Evolutionary conservation across 1,140 invertebrate genomes (phyloP).

Genomic region (Lepeophtheirus salmonis): DNA sequence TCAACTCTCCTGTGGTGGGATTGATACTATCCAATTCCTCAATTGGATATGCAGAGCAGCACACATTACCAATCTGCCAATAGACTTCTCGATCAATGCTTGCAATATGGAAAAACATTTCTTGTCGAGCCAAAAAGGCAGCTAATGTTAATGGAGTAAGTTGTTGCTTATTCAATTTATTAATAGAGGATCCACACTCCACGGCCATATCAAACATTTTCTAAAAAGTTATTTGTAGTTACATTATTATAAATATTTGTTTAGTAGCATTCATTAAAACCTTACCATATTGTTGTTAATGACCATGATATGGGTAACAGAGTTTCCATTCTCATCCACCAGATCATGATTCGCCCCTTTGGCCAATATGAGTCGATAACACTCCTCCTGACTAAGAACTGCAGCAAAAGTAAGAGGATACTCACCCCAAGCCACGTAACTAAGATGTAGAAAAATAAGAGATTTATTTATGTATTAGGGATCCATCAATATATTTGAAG

Average conservation of each 20-base stretch:
- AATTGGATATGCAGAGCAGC: slow-evolving; percentile 89
- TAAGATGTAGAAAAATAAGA: slow-evolving; percentile 26
- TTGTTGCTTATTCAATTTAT: slow-evolving; percentile 63
- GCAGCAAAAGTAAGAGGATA: slow-evolving; percentile 90
- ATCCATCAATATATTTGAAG: too few species aligned
- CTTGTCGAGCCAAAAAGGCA: slow-evolving; percentile 73
- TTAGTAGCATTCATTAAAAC: not conserved
- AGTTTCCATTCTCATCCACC: slow-evolving; percentile 94
- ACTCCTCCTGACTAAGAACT: slow-evolving; percentile 89
- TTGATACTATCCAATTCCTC: slow-evolving; percentile 90
- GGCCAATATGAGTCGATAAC: slow-evolving; percentile 76
- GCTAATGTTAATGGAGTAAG: slow-evolving; percentile 81
- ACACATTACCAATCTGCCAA: slow-evolving; percentile 84
- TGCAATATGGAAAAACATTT: slow-evolving; percentile 87
- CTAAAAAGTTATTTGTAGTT: slow-evolving; percentile 35
- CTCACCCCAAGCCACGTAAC: slow-evolving; percentile 95
- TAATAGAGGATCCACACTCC: slow-evolving; percentile 64
- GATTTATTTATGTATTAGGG: not conserved
- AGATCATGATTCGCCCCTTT: slow-evolving; percentile 82
- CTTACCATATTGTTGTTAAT: slow-evolving; percentile 67
- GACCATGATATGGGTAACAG: slow-evolving; percentile 84
- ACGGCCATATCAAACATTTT: slow-evolving; percentile 84
- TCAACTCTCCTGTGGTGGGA: slow-evolving; percentile 67
- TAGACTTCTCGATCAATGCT: slow-evolving; percentile 86
- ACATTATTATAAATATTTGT: not conserved